These are phyloP conservation scores for Syritta pipiens DNA, from an alignment of 2,888 invertebrate genomes.

Conservation along the genomic window DNA sequence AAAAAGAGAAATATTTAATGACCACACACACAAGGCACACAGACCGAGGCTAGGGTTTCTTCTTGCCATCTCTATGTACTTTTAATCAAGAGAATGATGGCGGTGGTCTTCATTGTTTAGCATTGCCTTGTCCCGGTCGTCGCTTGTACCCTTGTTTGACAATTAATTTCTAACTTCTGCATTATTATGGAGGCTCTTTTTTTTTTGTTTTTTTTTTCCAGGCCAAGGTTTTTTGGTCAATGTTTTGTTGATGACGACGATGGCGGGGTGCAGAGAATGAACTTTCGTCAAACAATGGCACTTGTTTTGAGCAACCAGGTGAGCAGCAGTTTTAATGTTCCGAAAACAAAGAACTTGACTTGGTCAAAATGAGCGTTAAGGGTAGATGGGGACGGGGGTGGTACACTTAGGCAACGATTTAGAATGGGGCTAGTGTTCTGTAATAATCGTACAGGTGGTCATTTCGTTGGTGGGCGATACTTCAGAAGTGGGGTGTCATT, in stretches of 20 bases:
- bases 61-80: constrained; percentile 37
- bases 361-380: constrained; percentile 4
- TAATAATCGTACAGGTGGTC: constrained; percentile 24
- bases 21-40: constrained; percentile 4
- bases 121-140: background rate
- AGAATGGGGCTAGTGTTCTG: constrained; percentile 5
- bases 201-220: too few species aligned
- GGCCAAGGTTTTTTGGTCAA: constrained; percentile 44
- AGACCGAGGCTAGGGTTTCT: background rate
- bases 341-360: constrained; percentile 31
- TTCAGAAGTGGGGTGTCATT: background rate
- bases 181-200: constrained; percentile 23
- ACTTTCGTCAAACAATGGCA: constrained; percentile 38
- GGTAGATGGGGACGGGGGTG: too few species aligned
- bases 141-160: constrained; percentile 9
- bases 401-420: constrained; percentile 5
- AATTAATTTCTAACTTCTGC: constrained; percentile 55
- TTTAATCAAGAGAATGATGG: constrained; percentile 53
- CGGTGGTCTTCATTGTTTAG: constrained; percentile 47
- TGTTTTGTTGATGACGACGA: constrained; percentile 26
- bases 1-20: constrained; percentile 66
- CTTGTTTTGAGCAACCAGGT: background rate
- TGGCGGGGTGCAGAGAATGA: constrained; percentile 1
- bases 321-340: constrained; percentile 29
- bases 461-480: constrained; percentile 1